A percentile compares a stretch with the other conserved stretches of the same genome.
Evolutionary conservation across 2,797 vertebrate genomes (phyloP).

Genomic region (Halcyon smyrnensis): DNA sequence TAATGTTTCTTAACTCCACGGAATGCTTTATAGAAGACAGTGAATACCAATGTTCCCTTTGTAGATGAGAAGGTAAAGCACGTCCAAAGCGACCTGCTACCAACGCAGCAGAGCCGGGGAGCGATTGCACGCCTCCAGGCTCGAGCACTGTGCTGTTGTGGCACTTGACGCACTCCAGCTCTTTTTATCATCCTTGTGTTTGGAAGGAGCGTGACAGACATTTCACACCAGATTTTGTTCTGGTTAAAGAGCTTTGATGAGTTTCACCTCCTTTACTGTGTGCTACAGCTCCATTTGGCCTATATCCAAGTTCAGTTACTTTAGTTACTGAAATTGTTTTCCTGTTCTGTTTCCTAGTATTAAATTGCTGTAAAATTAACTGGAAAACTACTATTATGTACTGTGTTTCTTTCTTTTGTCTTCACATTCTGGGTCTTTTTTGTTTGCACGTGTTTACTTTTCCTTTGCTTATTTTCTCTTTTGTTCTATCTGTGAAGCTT

Average conservation of each 20-base stretch:
- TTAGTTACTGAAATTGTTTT: constrained; percentile 46
- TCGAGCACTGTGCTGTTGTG: neutral
- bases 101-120: neutral
- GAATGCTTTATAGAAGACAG: neutral
- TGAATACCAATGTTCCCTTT: neutral
- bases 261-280: constrained; percentile 5
- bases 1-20: neutral
- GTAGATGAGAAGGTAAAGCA: neutral
- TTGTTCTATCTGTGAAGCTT: neutral
- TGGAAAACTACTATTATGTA: constrained; percentile 29
- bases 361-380: constrained; percentile 52
- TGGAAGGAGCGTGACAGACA: neutral
- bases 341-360: constrained; percentile 33
- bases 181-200: neutral
- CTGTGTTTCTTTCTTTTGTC: constrained; percentile 33
- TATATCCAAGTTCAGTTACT: constrained; percentile 29
- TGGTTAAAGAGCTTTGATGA: neutral
- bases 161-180: neutral
- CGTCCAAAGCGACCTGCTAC: fast-evolving
- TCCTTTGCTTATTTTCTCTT: constrained; percentile 25
- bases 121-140: neutral
- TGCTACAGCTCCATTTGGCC: neutral
- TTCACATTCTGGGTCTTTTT: neutral
- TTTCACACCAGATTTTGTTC: neutral
- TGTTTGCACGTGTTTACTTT: constrained; percentile 41